Evolutionary conservation across 2,888 invertebrate genomes (phyloP), one percentile per base, ranked within the genome.

Genomic region (Cheilosia impressa): DNA sequence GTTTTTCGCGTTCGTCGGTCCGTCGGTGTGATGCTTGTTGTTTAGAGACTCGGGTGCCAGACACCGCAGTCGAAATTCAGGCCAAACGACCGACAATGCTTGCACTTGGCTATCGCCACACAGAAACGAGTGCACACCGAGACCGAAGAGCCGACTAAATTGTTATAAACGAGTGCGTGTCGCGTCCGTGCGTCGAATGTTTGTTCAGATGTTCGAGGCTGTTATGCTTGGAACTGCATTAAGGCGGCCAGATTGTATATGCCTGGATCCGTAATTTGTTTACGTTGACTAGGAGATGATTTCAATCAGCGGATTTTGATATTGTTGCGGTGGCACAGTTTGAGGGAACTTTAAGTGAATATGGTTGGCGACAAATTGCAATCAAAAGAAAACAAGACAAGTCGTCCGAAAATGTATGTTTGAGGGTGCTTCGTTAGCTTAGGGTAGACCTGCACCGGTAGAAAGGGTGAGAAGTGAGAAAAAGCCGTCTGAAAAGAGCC

Each of bases 11-110:
- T 38, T 53, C 52, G 50, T 47, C 63, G 63, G 66, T 27, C 27
- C 4, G 27, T 24, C 24, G 24, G 24, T 24, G 53, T 52, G 76
- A 76, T 76, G 80, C 65, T 71, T 66, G 71, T 75, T 85, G 81
- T 85, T 81, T 85, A 85, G 85, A 81, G 65, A 72, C 76, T 76
- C 81, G 85, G 85, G 85, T 85, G 85, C 81, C 85, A 85, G 85
- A 85, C 85, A 76, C 27, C 60, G 76, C 75, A 75, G 47, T 17
- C 34, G 53, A 71, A 80, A 84, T 76, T 55, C 76, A 85, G 85
- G 81, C 76, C 85, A 85, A 71, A 76, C 27, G 65, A 62, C 71
- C 27, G 69, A 66, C 71, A 60, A 53, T 62, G 66, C 78, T 34
- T 66, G 58, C 63, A 77, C 58, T 71, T 58, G 57, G 53, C 43